These are phyloP conservation scores for Caenorhabditis plicata DNA, from an alignment of 2,888 invertebrate genomes.

Conservation along the genomic window DNA sequence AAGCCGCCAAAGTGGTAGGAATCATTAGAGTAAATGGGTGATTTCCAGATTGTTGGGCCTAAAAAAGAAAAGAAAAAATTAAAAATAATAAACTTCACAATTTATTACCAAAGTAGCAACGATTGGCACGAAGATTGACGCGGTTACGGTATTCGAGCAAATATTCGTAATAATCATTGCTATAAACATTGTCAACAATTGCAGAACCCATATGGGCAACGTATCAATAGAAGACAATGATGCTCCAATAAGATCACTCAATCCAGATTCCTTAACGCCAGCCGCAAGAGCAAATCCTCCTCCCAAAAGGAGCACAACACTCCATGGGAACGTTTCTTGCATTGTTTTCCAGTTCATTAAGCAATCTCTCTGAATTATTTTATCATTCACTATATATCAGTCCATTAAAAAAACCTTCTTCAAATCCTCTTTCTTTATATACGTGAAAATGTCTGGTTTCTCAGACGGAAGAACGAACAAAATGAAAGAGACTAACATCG, in stretches of 20 bases:
- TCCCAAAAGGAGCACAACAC: conserved; percentile 59
- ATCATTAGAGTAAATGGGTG: conserved; percentile 46
- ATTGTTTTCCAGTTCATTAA: conserved; percentile 63
- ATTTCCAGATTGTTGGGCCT: conserved; percentile 52
- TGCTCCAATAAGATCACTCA: conserved; percentile 78
- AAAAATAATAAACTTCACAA: too few species aligned
- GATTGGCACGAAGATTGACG: conserved; percentile 83
- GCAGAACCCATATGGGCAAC: conserved; percentile 74
- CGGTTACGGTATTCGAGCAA: conserved; percentile 80
- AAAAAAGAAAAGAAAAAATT: too few species aligned
- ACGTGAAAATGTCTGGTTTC: conserved; percentile 66
- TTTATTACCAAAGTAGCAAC: conserved; percentile 72
- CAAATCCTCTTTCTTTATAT: conserved; percentile 40
- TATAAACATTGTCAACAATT: conserved; percentile 77
- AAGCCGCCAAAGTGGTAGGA: conserved; percentile 73
- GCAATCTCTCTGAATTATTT: conserved; percentile 67
- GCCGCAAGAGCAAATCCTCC: conserved; percentile 64
- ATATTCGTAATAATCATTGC: conserved; percentile 84
- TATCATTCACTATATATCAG: background rate
- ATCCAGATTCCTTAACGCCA: conserved; percentile 72
- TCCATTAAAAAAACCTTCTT: conserved; percentile 25
- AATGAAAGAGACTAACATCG: conserved; percentile 79
- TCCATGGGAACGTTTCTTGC: conserved; percentile 60
- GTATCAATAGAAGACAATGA: conserved; percentile 75
- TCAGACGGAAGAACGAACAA: conserved; percentile 83